phyloP scores from a whole-genome alignment of 2,888 invertebrate species.

The Strigamia crassipes region DNA sequence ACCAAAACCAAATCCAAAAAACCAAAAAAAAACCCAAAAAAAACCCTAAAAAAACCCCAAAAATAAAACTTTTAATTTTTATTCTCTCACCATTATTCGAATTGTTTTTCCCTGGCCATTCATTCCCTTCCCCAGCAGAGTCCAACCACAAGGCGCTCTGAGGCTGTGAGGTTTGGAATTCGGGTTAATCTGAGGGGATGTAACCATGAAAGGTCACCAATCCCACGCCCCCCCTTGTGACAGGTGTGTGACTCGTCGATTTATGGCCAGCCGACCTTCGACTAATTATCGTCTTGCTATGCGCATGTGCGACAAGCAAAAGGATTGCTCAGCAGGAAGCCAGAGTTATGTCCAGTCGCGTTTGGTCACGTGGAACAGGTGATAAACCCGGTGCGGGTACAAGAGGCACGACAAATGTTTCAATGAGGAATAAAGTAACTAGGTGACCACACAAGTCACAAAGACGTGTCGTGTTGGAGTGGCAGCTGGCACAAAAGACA shows the following conservation, averaged over 20 bases:
- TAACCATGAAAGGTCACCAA: constrained; percentile 19
- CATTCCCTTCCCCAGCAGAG: no score
- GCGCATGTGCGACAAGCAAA: constrained; percentile 22
- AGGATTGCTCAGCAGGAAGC: constrained; percentile 1
- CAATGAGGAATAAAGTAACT: not conserved
- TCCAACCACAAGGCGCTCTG: no score
- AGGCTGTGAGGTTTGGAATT: not conserved
- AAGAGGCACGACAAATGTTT: constrained; percentile 20
- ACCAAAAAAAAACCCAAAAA: no score
- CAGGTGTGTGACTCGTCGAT: constrained; percentile 30
- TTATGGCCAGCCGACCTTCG: constrained; percentile 30
- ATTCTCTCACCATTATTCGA: no score
- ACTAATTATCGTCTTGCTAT: constrained; percentile 22
- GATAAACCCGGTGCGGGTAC: constrained; percentile 4
- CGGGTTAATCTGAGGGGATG: constrained; percentile 27
- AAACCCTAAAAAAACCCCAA: no score
- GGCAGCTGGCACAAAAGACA: no score
- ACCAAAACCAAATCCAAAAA: no score
- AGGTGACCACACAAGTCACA: constrained; percentile 6
- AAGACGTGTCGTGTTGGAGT: not conserved
- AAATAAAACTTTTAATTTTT: no score
- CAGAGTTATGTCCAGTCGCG: constrained; percentile 19
- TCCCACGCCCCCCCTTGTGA: constrained; percentile 17
- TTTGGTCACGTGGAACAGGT: constrained; percentile 30
- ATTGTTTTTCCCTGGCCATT: no score